Evolutionary conservation across 2,888 invertebrate species (phyloP).

Genomic region (Globia sparganii): DNA sequence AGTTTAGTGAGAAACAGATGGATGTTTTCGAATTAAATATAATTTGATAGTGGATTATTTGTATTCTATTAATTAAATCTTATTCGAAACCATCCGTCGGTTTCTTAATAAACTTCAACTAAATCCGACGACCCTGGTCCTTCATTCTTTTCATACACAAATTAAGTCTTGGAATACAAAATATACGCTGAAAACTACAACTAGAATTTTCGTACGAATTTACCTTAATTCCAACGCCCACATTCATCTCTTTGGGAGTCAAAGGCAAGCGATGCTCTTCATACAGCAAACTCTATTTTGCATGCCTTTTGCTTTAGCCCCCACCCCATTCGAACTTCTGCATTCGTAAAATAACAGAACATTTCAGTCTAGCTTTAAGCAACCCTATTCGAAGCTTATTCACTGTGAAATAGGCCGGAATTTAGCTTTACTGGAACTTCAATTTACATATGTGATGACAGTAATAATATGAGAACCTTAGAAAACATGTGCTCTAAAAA

Average conservation of each 20-base stretch:
- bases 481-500: not conserved
- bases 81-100: not conserved
- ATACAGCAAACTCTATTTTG: constrained; percentile 36
- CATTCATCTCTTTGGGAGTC: constrained; percentile 28
- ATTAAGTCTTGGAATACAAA: constrained; percentile 9
- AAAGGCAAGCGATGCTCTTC: constrained; percentile 32
- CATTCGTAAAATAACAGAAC: constrained; percentile 19
- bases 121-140: not conserved
- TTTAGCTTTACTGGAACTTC: constrained; percentile 44
- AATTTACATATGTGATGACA: constrained; percentile 55
- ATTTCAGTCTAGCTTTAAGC: constrained; percentile 3
- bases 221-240: constrained; percentile 21
- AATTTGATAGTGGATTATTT: too few relatives aligned
- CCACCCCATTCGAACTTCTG: constrained; percentile 1
- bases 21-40: too few relatives aligned
- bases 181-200: not conserved
- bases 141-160: constrained; percentile 19
- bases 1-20: too few relatives aligned
- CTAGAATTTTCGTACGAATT: constrained; percentile 11
- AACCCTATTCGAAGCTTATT: constrained; percentile 55
- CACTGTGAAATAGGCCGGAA: constrained; percentile 50
- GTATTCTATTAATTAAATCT: too few relatives aligned
- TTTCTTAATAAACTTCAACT: too few relatives aligned
- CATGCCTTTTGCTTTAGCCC: constrained; percentile 30
- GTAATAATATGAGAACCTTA: constrained; percentile 8